phyloP scores from a whole-genome alignment of 2,888 invertebrate species.

The Acanthosepion pharaonis region DNA sequence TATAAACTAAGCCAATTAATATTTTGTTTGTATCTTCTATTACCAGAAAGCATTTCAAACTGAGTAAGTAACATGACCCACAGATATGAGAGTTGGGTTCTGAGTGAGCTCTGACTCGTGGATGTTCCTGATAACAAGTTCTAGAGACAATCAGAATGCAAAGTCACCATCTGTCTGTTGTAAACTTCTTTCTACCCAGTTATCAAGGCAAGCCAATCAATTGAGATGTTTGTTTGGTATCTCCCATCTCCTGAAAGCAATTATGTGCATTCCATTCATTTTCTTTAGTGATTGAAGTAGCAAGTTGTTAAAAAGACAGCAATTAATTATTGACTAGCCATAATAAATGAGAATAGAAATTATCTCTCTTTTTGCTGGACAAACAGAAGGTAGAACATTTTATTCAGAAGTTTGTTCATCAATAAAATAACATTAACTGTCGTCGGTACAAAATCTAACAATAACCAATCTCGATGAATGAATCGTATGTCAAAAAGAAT shows the following conservation, averaged over 20 bases:
- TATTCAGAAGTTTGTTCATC: background rate
- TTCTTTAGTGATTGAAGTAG: background rate
- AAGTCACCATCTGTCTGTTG: background rate
- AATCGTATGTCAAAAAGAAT: too few relatives aligned
- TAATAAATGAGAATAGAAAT: background rate
- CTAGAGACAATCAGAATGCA: background rate
- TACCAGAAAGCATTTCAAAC: background rate
- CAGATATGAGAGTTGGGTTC: background rate
- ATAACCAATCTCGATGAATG: background rate
- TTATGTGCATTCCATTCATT: background rate
- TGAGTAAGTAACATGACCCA: constrained; percentile 15
- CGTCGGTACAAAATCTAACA: background rate
- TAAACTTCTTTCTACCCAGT: background rate
- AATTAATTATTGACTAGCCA: background rate
- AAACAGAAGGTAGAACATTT: background rate
- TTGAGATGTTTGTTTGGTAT: background rate
- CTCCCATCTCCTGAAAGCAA: background rate
- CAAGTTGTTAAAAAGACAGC: background rate
- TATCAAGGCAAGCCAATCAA: constrained; percentile 20
- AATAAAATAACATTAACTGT: background rate
- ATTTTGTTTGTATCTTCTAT: background rate
- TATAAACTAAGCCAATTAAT: background rate
- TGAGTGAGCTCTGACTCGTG: background rate
- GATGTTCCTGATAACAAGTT: constrained; percentile 6
- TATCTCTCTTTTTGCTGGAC: background rate